These are phyloP conservation scores for Nymphalis urticae DNA, from an alignment of 2,888 invertebrate species.

Conservation along the genomic window DNA sequence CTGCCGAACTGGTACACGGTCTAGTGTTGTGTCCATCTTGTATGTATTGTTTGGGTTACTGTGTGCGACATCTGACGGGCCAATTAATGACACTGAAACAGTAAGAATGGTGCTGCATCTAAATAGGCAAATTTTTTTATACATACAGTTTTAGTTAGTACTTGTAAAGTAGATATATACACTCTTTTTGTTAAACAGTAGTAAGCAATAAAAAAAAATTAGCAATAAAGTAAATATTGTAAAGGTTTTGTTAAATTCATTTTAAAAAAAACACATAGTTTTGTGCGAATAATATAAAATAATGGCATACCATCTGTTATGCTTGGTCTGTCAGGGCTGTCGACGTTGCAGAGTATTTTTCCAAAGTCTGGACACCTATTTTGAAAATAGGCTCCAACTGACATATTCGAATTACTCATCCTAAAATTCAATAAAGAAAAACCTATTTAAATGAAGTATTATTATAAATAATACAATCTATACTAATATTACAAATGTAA, in stretches of 20 bases:
- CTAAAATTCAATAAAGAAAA: constrained; percentile 46
- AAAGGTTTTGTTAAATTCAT: neutral
- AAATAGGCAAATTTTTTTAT: no score
- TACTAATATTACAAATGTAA: no score
- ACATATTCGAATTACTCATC: constrained; percentile 57
- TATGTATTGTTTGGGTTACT: constrained; percentile 46
- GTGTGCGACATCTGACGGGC: constrained; percentile 39
- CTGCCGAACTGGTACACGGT: constrained; percentile 68
- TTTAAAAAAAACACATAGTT: no score
- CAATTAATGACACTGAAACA: constrained; percentile 49
- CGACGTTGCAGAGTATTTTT: constrained; percentile 56
- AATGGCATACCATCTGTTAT: constrained; percentile 60
- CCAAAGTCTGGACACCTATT: constrained; percentile 65
- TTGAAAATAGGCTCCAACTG: constrained; percentile 70
- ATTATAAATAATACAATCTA: no score
- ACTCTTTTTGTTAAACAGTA: no score
- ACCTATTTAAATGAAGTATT: neutral
- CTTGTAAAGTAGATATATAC: no score
- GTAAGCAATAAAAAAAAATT: neutral
- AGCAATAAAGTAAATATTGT: neutral
- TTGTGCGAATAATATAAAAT: neutral
- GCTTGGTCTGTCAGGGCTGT: constrained; percentile 67
- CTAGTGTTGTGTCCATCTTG: constrained; percentile 61
- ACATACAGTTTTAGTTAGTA: no score
- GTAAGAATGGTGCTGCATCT: neutral